These are phyloP conservation scores for Xiphophorus couchianus DNA, from an alignment of 2,113 vertebrate genomes.

Conservation along the genomic window DNA sequence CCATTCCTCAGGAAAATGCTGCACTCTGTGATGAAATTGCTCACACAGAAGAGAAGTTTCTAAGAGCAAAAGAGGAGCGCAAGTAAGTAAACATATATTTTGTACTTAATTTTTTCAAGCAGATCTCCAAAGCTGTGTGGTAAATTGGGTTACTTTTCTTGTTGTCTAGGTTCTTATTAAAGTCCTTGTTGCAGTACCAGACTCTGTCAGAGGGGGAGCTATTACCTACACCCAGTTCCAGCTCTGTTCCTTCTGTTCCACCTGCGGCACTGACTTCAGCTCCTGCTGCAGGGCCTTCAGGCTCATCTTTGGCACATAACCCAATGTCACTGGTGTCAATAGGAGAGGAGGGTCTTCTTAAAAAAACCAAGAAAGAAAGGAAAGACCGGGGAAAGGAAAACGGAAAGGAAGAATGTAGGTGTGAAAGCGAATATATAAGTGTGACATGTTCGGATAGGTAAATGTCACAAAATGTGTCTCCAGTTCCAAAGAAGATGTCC, in stretches of 20 bases:
- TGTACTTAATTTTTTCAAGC: not conserved
- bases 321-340: constrained; percentile 61
- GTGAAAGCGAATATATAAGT: not conserved
- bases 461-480: not conserved
- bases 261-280: constrained; percentile 49
- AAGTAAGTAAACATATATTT: constrained; percentile 75
- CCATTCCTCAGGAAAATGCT: constrained; percentile 84
- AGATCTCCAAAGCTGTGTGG: not conserved
- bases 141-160: not conserved
- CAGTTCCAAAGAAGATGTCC: constrained; percentile 85
- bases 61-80: constrained; percentile 88
- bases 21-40: constrained; percentile 92
- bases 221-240: constrained; percentile 61
- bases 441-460: not conserved
- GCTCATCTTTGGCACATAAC: constrained; percentile 58
- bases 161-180: constrained; percentile 84
- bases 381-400: constrained; percentile 87
- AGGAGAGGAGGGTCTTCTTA: constrained; percentile 73
- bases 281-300: constrained; percentile 47
- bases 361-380: constrained; percentile 86
- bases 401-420: constrained; percentile 84
- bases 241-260: constrained; percentile 56
- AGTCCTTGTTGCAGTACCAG: constrained; percentile 88
- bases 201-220: constrained; percentile 84
- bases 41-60: constrained; percentile 88